Percentiles rank a stretch among this genome's conserved stretches.
phyloP scores from a whole-genome alignment of 2,888 invertebrate genomes.

The Phalangium opilio region DNA sequence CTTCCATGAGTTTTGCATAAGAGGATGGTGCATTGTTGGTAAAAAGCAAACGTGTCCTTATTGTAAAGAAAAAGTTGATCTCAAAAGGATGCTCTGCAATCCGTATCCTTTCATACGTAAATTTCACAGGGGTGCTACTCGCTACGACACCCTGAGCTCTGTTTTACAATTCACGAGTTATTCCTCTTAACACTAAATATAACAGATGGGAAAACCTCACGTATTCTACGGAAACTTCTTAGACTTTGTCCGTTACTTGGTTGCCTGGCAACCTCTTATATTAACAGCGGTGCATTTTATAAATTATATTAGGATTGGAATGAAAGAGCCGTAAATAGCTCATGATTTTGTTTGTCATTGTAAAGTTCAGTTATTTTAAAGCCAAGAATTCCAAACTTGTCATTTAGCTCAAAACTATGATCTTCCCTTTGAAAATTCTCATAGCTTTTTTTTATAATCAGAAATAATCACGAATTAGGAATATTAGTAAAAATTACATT shows the following conservation, averaged over 20 bases:
- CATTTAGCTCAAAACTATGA: too few relatives aligned
- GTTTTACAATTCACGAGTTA: too few relatives aligned
- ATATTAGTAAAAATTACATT: too few relatives aligned
- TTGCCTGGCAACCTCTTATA: constrained; percentile 98
- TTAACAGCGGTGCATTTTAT: constrained; percentile 82
- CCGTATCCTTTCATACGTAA: constrained; percentile 17
- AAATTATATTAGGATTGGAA: constrained; percentile 81
- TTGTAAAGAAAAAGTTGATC: constrained; percentile 80
- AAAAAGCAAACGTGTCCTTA: constrained; percentile 99
- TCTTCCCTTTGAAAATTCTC: too few relatives aligned
- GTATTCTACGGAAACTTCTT: constrained; percentile 89
- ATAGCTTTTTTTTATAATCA: too few relatives aligned
- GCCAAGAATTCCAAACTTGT: too few relatives aligned
- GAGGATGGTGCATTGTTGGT: constrained; percentile 99
- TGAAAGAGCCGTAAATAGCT: constrained; percentile 31
- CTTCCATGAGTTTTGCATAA: constrained; percentile 79
- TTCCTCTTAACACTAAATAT: background rate
- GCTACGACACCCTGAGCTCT: too few relatives aligned
- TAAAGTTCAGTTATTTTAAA: too few relatives aligned
- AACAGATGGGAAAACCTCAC: constrained; percentile 65
- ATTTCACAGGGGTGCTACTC: background rate
- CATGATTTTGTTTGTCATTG: too few relatives aligned
- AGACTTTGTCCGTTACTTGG: constrained; percentile 94
- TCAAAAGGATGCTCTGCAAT: constrained; percentile 36
- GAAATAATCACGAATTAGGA: too few relatives aligned